Evolutionary conservation across 35 echinoderm and acorn worm species (phyloP).

Genomic region (Diadema setosum): DNA sequence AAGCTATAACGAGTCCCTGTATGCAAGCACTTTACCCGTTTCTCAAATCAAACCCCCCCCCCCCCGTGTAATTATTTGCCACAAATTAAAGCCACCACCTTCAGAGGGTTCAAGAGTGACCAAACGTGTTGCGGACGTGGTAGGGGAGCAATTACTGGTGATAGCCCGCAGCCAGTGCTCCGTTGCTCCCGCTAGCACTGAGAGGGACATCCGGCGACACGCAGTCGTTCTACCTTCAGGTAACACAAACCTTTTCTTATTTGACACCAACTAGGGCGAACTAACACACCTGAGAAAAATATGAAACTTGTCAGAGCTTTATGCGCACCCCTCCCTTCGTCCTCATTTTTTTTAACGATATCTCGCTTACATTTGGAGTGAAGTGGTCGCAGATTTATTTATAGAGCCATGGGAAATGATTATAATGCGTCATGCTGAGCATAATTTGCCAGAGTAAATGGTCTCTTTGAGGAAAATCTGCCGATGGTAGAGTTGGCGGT

Average conservation of each 20-base stretch:
- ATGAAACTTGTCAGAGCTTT: background rate
- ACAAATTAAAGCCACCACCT: too few relatives aligned
- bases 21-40: too few relatives aligned
- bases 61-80: too few relatives aligned
- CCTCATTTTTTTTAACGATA: background rate
- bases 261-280: background rate
- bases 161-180: background rate
- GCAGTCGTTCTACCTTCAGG: background rate
- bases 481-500: too few relatives aligned
- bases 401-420: slow-evolving; percentile 4
- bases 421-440: background rate
- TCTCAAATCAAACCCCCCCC: too few relatives aligned
- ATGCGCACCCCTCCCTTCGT: background rate
- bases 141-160: background rate
- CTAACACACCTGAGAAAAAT: background rate
- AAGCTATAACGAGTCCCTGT: too few relatives aligned
- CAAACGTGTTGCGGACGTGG: background rate
- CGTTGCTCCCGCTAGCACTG: background rate
- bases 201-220: background rate
- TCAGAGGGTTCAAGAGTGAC: background rate
- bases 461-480: background rate
- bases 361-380: too few relatives aligned
- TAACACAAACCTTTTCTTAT: background rate
- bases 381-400: background rate
- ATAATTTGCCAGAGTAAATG: background rate